These are phyloP conservation scores for Orussus abietinus DNA, from an alignment of 1,140 invertebrate species.

Conservation along the genomic window DNA sequence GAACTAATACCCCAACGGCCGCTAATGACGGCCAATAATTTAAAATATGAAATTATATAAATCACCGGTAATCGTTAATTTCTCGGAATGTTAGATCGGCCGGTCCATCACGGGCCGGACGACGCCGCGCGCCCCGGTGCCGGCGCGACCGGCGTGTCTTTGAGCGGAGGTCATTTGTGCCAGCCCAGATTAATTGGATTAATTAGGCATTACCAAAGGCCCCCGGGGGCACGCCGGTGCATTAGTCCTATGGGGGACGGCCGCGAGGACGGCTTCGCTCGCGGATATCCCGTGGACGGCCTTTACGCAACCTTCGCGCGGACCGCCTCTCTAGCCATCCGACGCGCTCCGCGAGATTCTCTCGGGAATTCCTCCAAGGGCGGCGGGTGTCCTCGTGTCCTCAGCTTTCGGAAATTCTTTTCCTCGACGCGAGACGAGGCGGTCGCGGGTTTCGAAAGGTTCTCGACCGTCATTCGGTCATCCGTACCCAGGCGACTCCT, in stretches of 20 bases:
- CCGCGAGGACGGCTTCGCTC: conserved; percentile 8
- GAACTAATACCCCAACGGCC: conserved; percentile 43
- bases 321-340: no score
- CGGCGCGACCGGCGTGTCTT: conserved; percentile 27
- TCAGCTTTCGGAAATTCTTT: no score
- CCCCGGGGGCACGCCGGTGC: conserved; percentile 42
- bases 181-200: conserved; percentile 53
- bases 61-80: conserved; percentile 54
- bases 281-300: no score
- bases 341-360: no score
- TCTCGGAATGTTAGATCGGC: conserved; percentile 53
- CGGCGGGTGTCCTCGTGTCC: no score
- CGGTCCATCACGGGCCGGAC: conserved; percentile 41
- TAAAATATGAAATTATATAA: conserved; percentile 54
- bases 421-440: no score
- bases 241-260: conserved; percentile 35
- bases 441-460: no score
- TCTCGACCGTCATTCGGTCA: no score
- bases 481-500: no score
- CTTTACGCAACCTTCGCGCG: no score
- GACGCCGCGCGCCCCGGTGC: conserved; percentile 5
- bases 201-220: conserved; percentile 51
- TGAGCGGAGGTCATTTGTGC: conserved; percentile 50
- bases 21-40: conserved; percentile 53
- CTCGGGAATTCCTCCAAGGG: no score